Base-by-base conservation (phyloP, 2,113 vertebrate species). In the Rhea pennata region DNA sequence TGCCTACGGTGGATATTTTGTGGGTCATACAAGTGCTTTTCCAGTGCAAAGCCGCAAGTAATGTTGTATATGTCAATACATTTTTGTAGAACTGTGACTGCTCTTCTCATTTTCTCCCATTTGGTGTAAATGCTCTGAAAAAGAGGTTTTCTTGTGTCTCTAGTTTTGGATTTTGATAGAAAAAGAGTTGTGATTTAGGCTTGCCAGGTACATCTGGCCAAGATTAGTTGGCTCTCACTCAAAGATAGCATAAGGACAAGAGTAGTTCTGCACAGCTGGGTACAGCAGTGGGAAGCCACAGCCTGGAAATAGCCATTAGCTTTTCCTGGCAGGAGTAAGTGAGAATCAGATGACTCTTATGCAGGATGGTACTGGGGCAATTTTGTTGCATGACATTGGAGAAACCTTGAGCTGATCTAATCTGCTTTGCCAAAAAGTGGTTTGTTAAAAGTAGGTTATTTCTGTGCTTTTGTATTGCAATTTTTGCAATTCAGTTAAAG, bases 221-320 rank as follows among this genome's bases (percentile, higher is more conserved):
- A n/a, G 74, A 78, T 72, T 27, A 89, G 36, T 17, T 97, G 95
- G 96, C 93, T 96, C 4, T 15, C 82, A 2, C 62, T 94, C 93
- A 92, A 94, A 61, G 87, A 1, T 23, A 96, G 64, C 96, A 94
- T 87, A 97, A 97, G 95, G 96, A 88, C 84, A 58, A 31, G 94
- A 96, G 92, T 67, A n/a, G 84, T 80, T 93, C 62, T 83, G 81
- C 94, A 94, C 96, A 97, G 96, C 95, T 95, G 95, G 96, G 92
- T 42, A 66, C 4, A 0, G 84, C 76, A 82, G 76, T 2, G 70
- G 76, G 90, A 54, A 92, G 93, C 88, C 94, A 96, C 83, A 84
- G 88, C 66, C 93, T 95, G 87, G 92, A 92, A 97, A 94, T 82
- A 94, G 84, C 94, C 84, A 89, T 95, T 92, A 92, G 79, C 87